A percentile compares a stretch with the other conserved stretches of the same genome.
phyloP scores from a whole-genome alignment of 2,113 vertebrate species.

The Porphyrio hochstetteri region DNA sequence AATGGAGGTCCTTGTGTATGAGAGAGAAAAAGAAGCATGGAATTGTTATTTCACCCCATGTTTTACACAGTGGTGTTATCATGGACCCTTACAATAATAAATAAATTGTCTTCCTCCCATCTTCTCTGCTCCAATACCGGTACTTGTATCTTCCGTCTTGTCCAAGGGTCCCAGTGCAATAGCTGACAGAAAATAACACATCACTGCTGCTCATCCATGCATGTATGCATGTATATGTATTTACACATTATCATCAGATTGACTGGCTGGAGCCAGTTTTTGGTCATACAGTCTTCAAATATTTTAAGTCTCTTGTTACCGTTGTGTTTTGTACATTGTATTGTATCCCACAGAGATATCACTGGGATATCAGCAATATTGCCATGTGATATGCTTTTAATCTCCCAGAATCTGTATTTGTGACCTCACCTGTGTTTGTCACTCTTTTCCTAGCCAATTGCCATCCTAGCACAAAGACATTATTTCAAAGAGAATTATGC shows the following conservation, averaged over 20 bases:
- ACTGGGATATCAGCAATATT: background rate
- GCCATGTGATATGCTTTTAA: background rate
- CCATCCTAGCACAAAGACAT: background rate
- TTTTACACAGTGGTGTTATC: background rate
- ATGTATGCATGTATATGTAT: background rate
- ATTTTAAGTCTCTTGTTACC: background rate
- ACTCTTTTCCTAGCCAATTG: background rate
- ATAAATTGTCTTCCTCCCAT: background rate
- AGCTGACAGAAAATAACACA: background rate
- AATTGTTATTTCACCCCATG: background rate
- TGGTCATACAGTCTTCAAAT: background rate
- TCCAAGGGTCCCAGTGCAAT: background rate
- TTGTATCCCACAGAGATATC: background rate
- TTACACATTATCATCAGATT: background rate
- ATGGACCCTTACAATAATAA: background rate
- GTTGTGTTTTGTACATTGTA: background rate
- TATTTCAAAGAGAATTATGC: background rate
- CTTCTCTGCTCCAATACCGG: background rate
- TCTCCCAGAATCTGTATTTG: background rate
- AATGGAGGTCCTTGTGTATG: background rate
- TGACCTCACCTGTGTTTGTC: background rate
- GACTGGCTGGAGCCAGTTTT: background rate
- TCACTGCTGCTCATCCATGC: constrained; percentile 16
- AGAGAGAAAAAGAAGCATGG: background rate
- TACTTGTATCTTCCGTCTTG: background rate